Conservation (phyloP, 2,113 vertebrate species). For the Hippocampus abdominalis region DNA sequence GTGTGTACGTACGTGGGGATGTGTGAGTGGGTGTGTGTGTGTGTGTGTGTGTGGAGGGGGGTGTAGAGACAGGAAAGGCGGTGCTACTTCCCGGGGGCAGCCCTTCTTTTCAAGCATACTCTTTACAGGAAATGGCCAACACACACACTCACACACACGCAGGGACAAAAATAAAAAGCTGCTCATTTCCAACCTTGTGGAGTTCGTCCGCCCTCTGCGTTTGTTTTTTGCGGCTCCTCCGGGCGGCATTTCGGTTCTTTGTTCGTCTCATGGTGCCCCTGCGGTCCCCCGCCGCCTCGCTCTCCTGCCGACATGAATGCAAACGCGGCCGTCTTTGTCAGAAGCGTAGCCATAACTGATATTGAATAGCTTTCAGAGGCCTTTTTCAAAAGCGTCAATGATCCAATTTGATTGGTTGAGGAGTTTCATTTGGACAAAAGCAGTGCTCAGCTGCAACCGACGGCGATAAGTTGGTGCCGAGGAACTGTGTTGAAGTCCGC, state of each 20-base stretch:
- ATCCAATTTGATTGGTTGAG: background rate
- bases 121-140: constrained; percentile 70
- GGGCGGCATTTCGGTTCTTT: constrained; percentile 76
- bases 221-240: constrained; percentile 78
- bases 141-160: constrained; percentile 5
- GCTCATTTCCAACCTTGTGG: constrained; percentile 70
- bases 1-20: constrained; percentile 8
- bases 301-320: constrained; percentile 23
- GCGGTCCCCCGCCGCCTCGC: constrained; percentile 15
- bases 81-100: constrained; percentile 17
- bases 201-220: constrained; percentile 77
- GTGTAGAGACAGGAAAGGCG: background rate
- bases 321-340: background rate
- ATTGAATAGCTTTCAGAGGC: background rate
- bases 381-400: background rate
- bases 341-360: background rate
- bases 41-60: too few species aligned
- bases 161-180: background rate
- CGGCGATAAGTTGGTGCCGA: too few species aligned
- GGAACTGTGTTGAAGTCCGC: background rate
- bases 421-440: background rate
- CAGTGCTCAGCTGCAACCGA: background rate
- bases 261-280: constrained; percentile 54
- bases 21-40: too few species aligned
- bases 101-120: constrained; percentile 46